Evolutionary conservation across 2,113 vertebrate species (phyloP), one percentile per base, ranked within the genome.

Genomic region (Australoheros scitulus): DNA sequence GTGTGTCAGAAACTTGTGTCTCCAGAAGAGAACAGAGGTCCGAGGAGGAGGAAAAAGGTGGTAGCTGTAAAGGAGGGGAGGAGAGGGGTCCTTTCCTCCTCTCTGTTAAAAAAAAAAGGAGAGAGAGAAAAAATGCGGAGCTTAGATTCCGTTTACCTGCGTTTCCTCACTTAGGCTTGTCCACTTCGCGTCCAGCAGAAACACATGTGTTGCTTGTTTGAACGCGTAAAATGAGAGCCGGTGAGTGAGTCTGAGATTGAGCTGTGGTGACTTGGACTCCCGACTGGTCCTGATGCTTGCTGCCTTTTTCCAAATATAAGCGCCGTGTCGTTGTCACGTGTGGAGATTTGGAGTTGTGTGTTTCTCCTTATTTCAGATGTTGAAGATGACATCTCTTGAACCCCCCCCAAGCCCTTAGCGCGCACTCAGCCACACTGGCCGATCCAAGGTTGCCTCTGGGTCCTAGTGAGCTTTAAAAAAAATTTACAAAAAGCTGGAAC

Each of bases 211-310:
- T 79, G 84, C 82, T 80, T 59, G 60, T 52, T 85, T 65, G 50
- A 26, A 79, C 84, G 83, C 56, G 38, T 80, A 78, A 78, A 77
- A 64, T 5, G 38, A 76, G 87, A 81, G 70, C 89, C 77, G 86
- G 87, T 24, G 38, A 74, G 81, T 85, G 82, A 84, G 87, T 87
- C 56, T 88, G 93, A 93, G 91, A 79, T 79, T 89, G 92, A 87
- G 84, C 80, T 52, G 26, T 76, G 92, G 7, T 2, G n/a, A 88
- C 92, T 87, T 70, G 22, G 89, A 90, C 85, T 90, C 83, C 83
- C 76, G 52, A 94, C 91, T 95, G 96, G 95, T 96, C 94, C 95
- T 95, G 95, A 96, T 96, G 96, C 95, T 95, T 90, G 90, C 90
- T 88, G 90, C 86, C 86, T 86, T 93, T 94, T 94, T 26, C 11